phyloP scores from a whole-genome alignment of 2,888 invertebrate genomes.

The Tetragonisca angustula region DNA sequence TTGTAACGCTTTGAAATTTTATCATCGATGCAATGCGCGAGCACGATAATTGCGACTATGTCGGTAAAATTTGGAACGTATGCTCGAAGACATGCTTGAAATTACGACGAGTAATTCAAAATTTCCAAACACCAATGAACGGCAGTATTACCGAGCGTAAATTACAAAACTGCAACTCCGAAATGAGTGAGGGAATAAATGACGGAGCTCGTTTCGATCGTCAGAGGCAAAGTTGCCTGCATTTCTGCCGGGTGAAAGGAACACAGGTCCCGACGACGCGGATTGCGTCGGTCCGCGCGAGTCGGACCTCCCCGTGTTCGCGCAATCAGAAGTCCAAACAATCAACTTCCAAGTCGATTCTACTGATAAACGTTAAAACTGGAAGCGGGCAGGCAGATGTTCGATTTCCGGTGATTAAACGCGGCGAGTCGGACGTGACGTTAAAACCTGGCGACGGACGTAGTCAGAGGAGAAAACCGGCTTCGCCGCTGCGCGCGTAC shows the following conservation, averaged over 20 bases:
- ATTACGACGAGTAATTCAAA: too few relatives aligned
- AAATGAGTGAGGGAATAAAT: not conserved
- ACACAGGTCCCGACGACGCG: not conserved
- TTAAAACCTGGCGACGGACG: not conserved
- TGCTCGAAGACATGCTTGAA: not conserved
- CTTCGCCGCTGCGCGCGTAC: not conserved
- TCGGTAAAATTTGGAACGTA: not conserved
- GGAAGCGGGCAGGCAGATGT: not conserved
- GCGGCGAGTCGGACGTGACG: constrained; percentile 3
- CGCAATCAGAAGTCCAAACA: constrained; percentile 16
- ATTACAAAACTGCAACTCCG: not conserved
- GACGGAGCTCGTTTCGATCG: not conserved
- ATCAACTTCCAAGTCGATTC: not conserved
- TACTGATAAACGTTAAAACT: constrained; percentile 30
- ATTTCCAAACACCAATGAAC: too few relatives aligned
- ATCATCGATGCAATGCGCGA: not conserved
- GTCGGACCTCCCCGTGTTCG: not conserved
- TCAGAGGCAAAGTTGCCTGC: not conserved
- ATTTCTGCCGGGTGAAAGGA: not conserved
- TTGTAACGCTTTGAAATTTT: not conserved
- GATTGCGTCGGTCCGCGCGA: not conserved
- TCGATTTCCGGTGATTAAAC: constrained; percentile 47
- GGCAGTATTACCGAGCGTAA: not conserved
- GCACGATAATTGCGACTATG: not conserved
- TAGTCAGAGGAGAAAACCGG: not conserved